Evolutionary conservation across 2,888 invertebrate species (phyloP).

Genomic region (Gastracanthus pulcherrimus): DNA sequence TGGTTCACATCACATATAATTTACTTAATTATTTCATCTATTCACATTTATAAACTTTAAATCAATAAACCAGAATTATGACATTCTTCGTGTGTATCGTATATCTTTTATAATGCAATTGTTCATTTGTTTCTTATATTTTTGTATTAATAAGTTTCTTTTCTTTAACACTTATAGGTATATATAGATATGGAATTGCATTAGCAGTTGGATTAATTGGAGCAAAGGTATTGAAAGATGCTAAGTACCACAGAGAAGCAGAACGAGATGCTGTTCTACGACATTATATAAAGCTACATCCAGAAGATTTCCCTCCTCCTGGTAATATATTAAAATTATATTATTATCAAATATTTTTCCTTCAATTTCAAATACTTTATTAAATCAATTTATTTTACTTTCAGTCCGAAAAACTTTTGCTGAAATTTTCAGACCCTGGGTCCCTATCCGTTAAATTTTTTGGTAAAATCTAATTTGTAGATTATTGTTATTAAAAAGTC

Average conservation of each 20-base stretch:
- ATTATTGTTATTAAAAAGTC: conserved; percentile 28
- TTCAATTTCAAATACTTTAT: background rate
- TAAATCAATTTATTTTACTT: background rate
- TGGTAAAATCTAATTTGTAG: conserved; percentile 24
- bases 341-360: conserved; percentile 5
- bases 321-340: too few species aligned
- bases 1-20: too few species aligned
- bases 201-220: conserved; percentile 37
- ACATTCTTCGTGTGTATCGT: too few species aligned
- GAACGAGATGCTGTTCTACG: conserved; percentile 65
- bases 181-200: conserved; percentile 55
- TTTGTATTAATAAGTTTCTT: background rate
- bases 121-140: background rate
- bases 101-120: background rate
- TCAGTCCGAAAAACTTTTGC: conserved; percentile 64
- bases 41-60: too few species aligned
- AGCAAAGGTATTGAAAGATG: conserved; percentile 43
- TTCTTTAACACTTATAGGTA: conserved; percentile 57
- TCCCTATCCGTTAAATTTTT: conserved; percentile 67
- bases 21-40: too few species aligned
- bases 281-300: conserved; percentile 71
- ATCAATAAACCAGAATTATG: too few species aligned
- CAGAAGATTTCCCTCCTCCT: conserved; percentile 72
- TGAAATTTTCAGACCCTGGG: conserved; percentile 66
- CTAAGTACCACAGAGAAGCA: conserved; percentile 46